A percentile compares a stretch with the other conserved stretches of the same genome.
These are phyloP conservation scores for Actinia equina DNA, from an alignment of 64 coral and sea anemone genomes.

Conservation along the genomic window DNA sequence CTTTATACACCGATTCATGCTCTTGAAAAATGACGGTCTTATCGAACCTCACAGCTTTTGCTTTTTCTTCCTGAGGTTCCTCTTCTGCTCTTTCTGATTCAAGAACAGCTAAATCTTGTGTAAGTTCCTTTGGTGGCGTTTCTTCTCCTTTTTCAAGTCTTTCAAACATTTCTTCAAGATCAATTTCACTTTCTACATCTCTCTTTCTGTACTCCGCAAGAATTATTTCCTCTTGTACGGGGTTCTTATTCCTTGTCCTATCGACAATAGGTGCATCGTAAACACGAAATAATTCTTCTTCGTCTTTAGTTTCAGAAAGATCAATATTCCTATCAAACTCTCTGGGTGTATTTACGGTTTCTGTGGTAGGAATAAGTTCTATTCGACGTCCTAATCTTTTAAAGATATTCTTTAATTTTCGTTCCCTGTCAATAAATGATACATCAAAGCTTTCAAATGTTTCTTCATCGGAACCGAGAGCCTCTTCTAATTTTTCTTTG, in stretches of 20 bases:
- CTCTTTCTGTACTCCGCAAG: constrained; percentile 5
- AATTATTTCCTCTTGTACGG: constrained; percentile 21
- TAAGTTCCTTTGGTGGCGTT: not conserved
- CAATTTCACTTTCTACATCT: constrained; percentile 49
- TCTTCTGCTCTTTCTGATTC: constrained; percentile 4
- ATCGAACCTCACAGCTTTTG: constrained; percentile 4
- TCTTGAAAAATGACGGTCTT: constrained; percentile 11
- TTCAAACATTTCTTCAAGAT: constrained; percentile 66
- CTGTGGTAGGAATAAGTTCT: constrained; percentile 30
- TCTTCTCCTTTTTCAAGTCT: constrained; percentile 32
- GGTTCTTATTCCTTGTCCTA: not conserved
- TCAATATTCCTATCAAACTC: constrained; percentile 18
- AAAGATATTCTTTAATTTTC: not conserved
- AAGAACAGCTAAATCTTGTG: not conserved
- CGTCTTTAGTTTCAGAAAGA: constrained; percentile 19
- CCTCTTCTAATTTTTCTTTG: not conserved
- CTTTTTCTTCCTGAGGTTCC: not conserved
- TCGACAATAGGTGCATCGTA: not conserved
- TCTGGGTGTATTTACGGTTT: constrained; percentile 16
- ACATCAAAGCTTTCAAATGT: not conserved
- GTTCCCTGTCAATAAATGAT: not conserved
- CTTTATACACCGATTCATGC: constrained; percentile 3
- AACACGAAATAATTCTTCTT: constrained; percentile 5
- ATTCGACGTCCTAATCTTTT: constrained; percentile 21
- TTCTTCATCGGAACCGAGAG: not conserved